These are phyloP conservation scores for Siderastrea radians DNA, from an alignment of 92 coral and sea anemone species.

Conservation along the genomic window DNA sequence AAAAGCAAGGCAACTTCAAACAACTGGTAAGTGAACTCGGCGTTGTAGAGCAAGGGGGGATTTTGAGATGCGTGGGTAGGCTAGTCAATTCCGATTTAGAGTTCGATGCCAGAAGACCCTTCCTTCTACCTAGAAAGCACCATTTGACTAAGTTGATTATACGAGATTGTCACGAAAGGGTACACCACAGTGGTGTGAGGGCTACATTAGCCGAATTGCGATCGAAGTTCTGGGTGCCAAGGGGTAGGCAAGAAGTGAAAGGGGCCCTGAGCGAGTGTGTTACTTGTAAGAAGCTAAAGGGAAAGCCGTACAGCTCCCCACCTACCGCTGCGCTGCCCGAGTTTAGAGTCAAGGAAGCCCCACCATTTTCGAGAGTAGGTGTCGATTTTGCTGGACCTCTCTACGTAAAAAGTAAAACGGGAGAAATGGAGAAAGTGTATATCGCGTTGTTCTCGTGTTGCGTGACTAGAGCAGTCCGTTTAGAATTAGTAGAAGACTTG, in stretches of 20 bases:
- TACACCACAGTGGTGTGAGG: constrained; percentile 5
- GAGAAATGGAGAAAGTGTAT: constrained; percentile 22
- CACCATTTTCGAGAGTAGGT: constrained; percentile 19
- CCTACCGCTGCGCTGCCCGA: constrained; percentile 33
- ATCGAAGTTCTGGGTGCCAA: constrained; percentile 36
- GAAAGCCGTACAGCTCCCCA: constrained; percentile 8
- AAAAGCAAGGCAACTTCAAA: constrained; percentile 21
- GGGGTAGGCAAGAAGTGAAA: constrained; percentile 55
- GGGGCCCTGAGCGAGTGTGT: background rate
- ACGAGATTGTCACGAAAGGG: constrained; percentile 16
- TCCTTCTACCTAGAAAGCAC: too few species aligned
- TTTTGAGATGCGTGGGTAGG: constrained; percentile 1
- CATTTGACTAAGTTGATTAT: background rate
- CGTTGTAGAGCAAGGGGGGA: background rate
- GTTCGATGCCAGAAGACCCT: too few species aligned
- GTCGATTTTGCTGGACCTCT: background rate
- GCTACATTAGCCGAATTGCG: too few species aligned
- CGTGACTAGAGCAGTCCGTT: too few species aligned
- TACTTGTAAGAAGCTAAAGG: background rate
- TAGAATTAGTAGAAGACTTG: too few species aligned
- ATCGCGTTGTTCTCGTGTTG: background rate
- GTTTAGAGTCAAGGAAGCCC: constrained; percentile 32
- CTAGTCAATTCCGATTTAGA: background rate
- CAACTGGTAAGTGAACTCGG: constrained; percentile 32
- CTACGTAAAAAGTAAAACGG: constrained; percentile 1